phyloP scores from a whole-genome alignment of 2,888 invertebrate species.

The Lottia scabra region DNA sequence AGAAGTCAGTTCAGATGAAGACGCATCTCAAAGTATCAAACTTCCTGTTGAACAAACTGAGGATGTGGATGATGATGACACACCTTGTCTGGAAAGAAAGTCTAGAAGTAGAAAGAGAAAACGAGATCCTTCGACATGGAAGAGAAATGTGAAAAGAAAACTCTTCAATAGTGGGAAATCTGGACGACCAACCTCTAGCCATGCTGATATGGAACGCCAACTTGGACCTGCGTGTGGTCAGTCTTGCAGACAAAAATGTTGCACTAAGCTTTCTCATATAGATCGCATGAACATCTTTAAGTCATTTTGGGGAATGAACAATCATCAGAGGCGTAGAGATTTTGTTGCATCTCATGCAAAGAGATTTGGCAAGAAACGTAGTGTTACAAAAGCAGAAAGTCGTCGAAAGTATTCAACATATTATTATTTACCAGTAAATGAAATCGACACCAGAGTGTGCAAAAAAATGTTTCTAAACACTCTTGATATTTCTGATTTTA shows the following conservation, averaged over 20 bases:
- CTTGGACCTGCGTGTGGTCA: not conserved
- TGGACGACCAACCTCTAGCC: not conserved
- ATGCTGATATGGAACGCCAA: not conserved
- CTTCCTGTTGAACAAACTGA: no score
- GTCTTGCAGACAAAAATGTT: not conserved
- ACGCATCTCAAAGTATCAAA: no score
- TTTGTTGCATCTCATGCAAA: not conserved
- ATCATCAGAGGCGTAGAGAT: not conserved
- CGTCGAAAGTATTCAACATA: not conserved
- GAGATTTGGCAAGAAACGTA: not conserved
- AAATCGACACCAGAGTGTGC: not conserved
- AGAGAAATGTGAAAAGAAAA: not conserved
- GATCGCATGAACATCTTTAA: not conserved
- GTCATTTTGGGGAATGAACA: not conserved
- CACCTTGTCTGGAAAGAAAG: no score
- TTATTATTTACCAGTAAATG: not conserved
- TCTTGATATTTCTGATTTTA: not conserved
- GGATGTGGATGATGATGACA: no score
- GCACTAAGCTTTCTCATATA: not conserved
- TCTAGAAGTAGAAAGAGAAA: not conserved
- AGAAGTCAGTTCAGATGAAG: not conserved
- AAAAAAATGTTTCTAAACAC: not conserved
- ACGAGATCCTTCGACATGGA: not conserved
- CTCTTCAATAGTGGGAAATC: not conserved
- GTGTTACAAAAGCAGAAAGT: not conserved